A percentile compares a stretch with the other conserved stretches of the same genome.
These are phyloP conservation scores for Pantala flavescens DNA, from an alignment of 1,140 invertebrate species.

Conservation along the genomic window DNA sequence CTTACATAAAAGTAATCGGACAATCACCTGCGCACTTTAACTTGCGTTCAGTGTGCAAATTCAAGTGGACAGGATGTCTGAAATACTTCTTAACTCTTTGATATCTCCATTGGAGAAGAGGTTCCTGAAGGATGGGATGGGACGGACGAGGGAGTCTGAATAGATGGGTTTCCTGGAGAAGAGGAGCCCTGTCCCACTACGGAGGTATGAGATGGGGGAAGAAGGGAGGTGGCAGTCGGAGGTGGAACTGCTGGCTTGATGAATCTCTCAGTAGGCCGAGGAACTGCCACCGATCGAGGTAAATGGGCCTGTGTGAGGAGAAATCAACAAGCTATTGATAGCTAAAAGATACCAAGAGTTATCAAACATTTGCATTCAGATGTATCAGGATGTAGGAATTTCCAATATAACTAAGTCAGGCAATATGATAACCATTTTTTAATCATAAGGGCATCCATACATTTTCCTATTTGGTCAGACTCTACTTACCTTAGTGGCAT, in stretches of 20 bases:
- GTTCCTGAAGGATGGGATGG: slow-evolving; percentile 21
- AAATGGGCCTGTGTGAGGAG: slow-evolving; percentile 29
- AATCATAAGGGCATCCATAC: too few relatives aligned
- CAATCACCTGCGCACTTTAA: not conserved
- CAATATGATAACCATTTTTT: too few relatives aligned
- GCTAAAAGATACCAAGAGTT: too few relatives aligned
- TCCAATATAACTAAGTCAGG: too few relatives aligned
- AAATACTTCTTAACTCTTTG: slow-evolving; percentile 20
- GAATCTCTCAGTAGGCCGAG: slow-evolving; percentile 62
- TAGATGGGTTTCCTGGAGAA: slow-evolving; percentile 22
- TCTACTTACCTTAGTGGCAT: too few relatives aligned
- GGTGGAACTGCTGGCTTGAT: slow-evolving; percentile 62
- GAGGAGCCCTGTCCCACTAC: slow-evolving; percentile 22
- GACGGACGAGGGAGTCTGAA: slow-evolving; percentile 23
- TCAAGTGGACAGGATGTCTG: not conserved
- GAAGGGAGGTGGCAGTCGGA: slow-evolving; percentile 21
- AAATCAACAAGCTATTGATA: not conserved
- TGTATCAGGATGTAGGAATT: too few relatives aligned
- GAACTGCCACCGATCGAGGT: slow-evolving; percentile 36
- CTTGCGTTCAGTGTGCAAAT: not conserved
- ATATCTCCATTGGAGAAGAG: slow-evolving; percentile 28
- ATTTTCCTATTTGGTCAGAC: too few relatives aligned
- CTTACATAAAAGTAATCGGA: not conserved
- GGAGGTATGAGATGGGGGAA: slow-evolving; percentile 25
- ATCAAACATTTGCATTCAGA: too few relatives aligned